A percentile compares a stretch with the other conserved stretches of the same genome.
These are phyloP conservation scores for Philotrypesis tridentata DNA, from an alignment of 1,140 invertebrate genomes.

Conservation along the genomic window DNA sequence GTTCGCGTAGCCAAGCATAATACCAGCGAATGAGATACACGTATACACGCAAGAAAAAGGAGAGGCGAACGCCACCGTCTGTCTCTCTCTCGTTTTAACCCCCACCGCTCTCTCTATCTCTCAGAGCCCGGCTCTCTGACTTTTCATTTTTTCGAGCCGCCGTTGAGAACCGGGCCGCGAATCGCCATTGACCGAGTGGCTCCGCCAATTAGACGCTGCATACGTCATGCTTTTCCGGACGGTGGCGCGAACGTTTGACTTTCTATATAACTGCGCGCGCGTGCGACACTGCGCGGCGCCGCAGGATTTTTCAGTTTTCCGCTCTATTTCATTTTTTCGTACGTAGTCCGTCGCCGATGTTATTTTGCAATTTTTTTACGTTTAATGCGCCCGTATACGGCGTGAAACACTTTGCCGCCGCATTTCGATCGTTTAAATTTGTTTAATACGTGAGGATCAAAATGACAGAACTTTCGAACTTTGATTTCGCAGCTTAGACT, in stretches of 20 bases:
- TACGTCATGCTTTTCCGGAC: neutral
- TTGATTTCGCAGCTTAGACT: no score
- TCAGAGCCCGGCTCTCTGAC: neutral
- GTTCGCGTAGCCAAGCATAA: conserved; percentile 19
- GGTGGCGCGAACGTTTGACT: conserved; percentile 24
- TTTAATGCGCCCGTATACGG: no score
- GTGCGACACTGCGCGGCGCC: no score
- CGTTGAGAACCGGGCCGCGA: neutral
- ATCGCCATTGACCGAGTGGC: conserved; percentile 38
- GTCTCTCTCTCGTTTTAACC: conserved; percentile 1
- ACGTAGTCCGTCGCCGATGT: no score
- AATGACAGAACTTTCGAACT: no score
- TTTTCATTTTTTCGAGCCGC: conserved; percentile 37
- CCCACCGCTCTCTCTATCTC: neutral
- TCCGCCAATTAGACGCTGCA: conserved; percentile 35
- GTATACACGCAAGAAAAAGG: conserved; percentile 36
- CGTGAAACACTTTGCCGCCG: no score
- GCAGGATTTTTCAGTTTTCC: no score
- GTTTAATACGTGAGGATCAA: no score
- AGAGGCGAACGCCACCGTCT: conserved; percentile 5
- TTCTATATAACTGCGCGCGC: no score
- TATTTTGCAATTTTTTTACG: no score
- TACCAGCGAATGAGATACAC: conserved; percentile 31
- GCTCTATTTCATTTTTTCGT: no score
- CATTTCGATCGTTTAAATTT: no score